Evolutionary conservation across 2,888 invertebrate genomes (phyloP), one percentile per base, ranked within the genome.

Genomic region (Apotomis turbidana): DNA sequence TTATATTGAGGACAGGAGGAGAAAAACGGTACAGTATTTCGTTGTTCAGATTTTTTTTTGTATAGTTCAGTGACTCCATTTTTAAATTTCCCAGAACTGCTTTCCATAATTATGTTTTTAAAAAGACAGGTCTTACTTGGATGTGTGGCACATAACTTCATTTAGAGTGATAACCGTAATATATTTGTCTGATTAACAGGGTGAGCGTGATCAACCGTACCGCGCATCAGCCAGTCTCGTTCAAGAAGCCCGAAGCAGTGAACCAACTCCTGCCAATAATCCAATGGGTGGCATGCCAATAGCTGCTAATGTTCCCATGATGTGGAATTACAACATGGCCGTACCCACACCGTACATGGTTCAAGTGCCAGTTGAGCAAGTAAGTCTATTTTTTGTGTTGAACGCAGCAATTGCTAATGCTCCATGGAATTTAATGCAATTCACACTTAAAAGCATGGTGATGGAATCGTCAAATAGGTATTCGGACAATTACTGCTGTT

Each of bases 1-100:
- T 4, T 78, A 76, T 68, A 83, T 87, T 13, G 80, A 85, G 71
- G 71, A 82, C 60, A 51, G 79, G n/a, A 76, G 79, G 51, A 80
- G 82, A 61, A 82, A 79, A 44, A 76, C 77, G 78, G 83, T 84
- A 61, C 46, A 8, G 49, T 49, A 49, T 49, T 10, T 49, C 27
- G 27, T 27, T 0, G 27, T 27, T 27, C 27, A 27, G 27, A 2
- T 10, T 10, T 9, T 49, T 41, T 15, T 15, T 15, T 15, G 15
- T 15, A 15, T 27, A 27, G 27, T 27, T 27, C 27, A 27, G 27
- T 27, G 27, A 27, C 27, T 27, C 27, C 27, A 27, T 27, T 27
- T 27, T 27, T 2, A 27, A 27, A 27, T 27, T 1, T 27, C 27
- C 27, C 27, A 27, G 27, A 27, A 2, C 27, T 27, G 27, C 27